Base-by-base conservation (phyloP, 2,113 vertebrate genomes). In the Clupea harengus region DNA sequence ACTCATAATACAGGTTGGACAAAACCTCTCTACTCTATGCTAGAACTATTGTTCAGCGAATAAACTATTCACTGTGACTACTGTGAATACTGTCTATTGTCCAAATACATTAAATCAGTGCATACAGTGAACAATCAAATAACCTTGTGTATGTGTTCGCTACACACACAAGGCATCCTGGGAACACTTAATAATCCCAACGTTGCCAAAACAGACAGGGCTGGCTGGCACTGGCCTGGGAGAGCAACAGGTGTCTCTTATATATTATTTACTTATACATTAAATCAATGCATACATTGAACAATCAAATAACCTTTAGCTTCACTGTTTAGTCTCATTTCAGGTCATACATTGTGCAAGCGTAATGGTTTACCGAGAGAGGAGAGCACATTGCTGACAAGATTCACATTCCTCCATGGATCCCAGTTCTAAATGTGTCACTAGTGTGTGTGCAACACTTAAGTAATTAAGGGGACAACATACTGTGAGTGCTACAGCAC, bases 231-330 rank as follows among this genome's bases (percentile, higher is more conserved):
- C 85, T 81, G 13, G 81, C 84, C 46, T 1, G 85, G 88, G 60
- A 85, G 81, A 88, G 81, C 84, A 90, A 88, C 90, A 89, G 90
- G 88, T 91, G 85, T 81, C 28, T 86, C 32, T 85, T 75, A 83
- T 88, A 39, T 39, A 39, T 39, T 39, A 39, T 39, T 39, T 39
- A 39, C 39, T 39, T 39, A 64, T 22, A 39, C 5, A 20, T 64
- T 18, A n/a, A 64, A 22, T 64, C 57, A 39, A 39, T 39, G 39
- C 57, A n/a, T 64, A 22, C 17, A 6, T 0, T 64, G 22, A n/a
- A 64, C 20, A 64, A 64, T 64, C 20, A 64, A 64, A 64, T 7
- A 18, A 17, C 54, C 20, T 4, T 57, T 39, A 39, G 1, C 39
- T 39, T 64, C 0, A 2, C 64, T 11, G n/a, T 67, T 67, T 11